These are phyloP conservation scores for Pandemis corylana DNA, from an alignment of 2,888 invertebrate species.

Conservation along the genomic window DNA sequence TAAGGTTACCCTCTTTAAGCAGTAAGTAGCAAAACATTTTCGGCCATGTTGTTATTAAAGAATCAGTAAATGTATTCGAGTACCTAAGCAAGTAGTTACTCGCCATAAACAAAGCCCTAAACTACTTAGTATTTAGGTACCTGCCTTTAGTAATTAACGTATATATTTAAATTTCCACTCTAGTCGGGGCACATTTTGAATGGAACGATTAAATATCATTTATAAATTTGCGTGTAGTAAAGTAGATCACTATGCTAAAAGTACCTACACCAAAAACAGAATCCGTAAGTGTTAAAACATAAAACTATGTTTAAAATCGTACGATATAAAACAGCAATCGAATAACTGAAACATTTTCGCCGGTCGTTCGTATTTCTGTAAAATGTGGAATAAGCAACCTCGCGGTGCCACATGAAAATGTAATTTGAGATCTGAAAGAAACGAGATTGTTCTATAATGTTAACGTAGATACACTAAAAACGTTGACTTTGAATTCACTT, in stretches of 20 bases:
- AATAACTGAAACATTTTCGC: constrained; percentile 22
- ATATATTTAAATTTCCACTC: no score
- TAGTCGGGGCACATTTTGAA: not conserved
- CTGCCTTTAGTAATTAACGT: no score
- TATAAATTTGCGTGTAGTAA: not conserved
- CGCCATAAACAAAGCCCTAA: no score
- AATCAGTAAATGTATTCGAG: no score
- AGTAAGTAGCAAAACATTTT: not conserved
- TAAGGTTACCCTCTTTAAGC: not conserved
- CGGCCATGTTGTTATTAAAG: no score
- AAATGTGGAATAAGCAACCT: constrained; percentile 38
- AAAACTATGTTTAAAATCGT: not conserved
- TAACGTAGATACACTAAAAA: constrained; percentile 25
- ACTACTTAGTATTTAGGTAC: no score
- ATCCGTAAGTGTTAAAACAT: not conserved
- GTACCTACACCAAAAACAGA: not conserved
- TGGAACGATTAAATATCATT: not conserved
- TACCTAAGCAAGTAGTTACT: no score
- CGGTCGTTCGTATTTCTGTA: constrained; percentile 36
- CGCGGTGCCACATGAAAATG: constrained; percentile 37
- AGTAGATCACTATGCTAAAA: no score
- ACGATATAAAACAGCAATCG: constrained; percentile 19
- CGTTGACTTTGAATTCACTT: constrained; percentile 16
- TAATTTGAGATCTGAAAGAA: constrained; percentile 39
- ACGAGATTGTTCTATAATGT: constrained; percentile 36